Evolutionary conservation across 2,113 vertebrate genomes (phyloP), one percentile per base, ranked within the genome.

Genomic region (Cnemophilus loriae): DNA sequence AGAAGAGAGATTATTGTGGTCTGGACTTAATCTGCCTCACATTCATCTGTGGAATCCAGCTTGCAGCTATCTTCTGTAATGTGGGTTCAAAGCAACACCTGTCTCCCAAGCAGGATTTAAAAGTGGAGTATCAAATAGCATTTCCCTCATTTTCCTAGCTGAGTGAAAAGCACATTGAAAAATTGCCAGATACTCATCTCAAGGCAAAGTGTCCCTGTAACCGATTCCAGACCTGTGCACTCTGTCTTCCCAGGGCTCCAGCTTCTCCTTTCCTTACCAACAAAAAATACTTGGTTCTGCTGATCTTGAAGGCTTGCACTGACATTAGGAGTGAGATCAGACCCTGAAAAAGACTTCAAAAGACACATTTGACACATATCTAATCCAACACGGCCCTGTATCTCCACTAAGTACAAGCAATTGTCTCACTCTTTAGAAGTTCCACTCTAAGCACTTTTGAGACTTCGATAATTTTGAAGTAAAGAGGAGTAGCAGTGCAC

Each of bases 71-170:
- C 95, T 96, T 86, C 88, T 32, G 7, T 88, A 49, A 73, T 33
- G 60, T 16, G 71, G 56, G 79, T 96, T 96, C 90, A 96, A 97
- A 96, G 93, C 85, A 94, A 60, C 96, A 96, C 96, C 96, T 96
- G 95, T 89, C 92, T 84, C 79, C 41, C 64, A 42, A 93, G 93
- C 56, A 81, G 80, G 83, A 52, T 95, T 96, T 96, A 64, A 75
- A 94, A 94, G 76, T 74, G 71, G 60, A 52, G 76, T 93, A 97
- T 96, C 90, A 49, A 84, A 96, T 96, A 84, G 52, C 96, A 42
- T 92, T 87, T 78, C 61, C 85, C 85, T 37, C 16, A 2, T 92
- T 90, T 83, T 92, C 73, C 63, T 70, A 59, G 20, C 16, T 56
- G 64, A 95, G 76, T 63, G 68, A 96, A 96, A 94, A 59, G 71